Conservation (phyloP, 2,888 invertebrate genomes). For the Sinelater perroti region DNA sequence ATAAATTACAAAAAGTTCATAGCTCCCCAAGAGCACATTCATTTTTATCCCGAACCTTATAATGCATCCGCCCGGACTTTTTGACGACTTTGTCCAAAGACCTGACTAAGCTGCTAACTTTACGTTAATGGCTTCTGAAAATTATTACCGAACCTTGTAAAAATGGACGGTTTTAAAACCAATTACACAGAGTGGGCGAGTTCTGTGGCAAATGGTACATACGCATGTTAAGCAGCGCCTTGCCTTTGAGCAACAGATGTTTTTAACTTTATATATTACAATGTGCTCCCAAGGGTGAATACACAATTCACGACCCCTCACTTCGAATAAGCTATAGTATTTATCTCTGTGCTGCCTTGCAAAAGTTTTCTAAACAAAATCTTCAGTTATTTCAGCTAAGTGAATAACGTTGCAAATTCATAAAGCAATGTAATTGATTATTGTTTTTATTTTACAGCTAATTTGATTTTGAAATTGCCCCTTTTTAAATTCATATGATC, state of each 20-base stretch:
- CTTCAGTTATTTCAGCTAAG: constrained; percentile 35
- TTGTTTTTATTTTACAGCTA: too few species aligned
- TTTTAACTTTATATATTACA: constrained; percentile 42
- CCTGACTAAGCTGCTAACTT: neutral
- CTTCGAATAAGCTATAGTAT: constrained; percentile 42
- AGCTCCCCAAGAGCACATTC: neutral
- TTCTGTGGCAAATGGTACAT: too few species aligned
- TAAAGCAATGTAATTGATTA: constrained; percentile 21
- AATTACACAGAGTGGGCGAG: too few species aligned
- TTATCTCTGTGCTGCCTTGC: constrained; percentile 40
- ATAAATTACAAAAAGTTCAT: constrained; percentile 11
- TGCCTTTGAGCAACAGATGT: constrained; percentile 38
- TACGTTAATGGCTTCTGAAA: neutral
- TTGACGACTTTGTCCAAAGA: neutral
- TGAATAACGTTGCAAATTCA: constrained; percentile 23
- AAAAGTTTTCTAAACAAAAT: constrained; percentile 40
- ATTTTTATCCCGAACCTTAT: constrained; percentile 5
- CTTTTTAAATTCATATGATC: too few species aligned
- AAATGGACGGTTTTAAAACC: too few species aligned
- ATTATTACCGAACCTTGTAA: neutral
- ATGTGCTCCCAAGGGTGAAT: constrained; percentile 37
- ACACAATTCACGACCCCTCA: constrained; percentile 40
- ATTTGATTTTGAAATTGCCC: too few species aligned
- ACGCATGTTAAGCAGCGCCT: constrained; percentile 25
- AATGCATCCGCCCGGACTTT: neutral